A percentile compares a stretch with the other conserved stretches of the same genome.
These are phyloP conservation scores for Meriones unguiculatus DNA, from an alignment of 2,113 vertebrate genomes.

Conservation along the genomic window DNA sequence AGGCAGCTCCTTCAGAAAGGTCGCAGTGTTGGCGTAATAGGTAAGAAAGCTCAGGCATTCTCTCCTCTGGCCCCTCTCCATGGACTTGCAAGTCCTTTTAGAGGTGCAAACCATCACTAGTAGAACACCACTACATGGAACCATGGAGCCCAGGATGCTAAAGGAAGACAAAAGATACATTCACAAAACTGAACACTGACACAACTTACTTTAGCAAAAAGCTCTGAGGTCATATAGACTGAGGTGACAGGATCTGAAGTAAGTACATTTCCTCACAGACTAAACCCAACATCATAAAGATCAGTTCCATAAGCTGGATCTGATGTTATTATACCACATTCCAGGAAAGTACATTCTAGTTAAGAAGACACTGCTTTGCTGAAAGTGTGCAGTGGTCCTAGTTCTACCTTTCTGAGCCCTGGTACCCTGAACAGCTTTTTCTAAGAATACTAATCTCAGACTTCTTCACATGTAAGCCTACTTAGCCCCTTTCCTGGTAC, in stretches of 20 bases:
- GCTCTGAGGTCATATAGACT: not conserved
- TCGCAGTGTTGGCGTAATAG: not conserved
- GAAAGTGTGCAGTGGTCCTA: not conserved
- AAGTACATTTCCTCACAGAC: not conserved
- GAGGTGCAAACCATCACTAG: not conserved
- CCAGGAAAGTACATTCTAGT: not conserved
- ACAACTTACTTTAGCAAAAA: not conserved
- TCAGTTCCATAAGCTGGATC: not conserved
- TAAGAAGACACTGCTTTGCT: not conserved
- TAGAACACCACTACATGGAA: not conserved
- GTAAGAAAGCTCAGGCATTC: not conserved
- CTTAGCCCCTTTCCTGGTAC: not conserved
- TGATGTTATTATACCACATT: not conserved
- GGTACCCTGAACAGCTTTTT: not conserved
- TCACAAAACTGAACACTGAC: not conserved
- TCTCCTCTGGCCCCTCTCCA: not conserved
- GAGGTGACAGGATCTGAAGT: not conserved
- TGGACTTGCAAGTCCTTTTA: not conserved
- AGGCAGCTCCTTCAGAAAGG: conserved; percentile 12
- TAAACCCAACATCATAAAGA: conserved; percentile 5
- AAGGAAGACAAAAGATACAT: no score
- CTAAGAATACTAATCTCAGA: not conserved
- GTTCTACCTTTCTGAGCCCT: not conserved
- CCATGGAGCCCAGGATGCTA: not conserved
- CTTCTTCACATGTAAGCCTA: not conserved